Evolutionary conservation across 1,140 invertebrate genomes (phyloP).

Genomic region (Pinna nobilis): DNA sequence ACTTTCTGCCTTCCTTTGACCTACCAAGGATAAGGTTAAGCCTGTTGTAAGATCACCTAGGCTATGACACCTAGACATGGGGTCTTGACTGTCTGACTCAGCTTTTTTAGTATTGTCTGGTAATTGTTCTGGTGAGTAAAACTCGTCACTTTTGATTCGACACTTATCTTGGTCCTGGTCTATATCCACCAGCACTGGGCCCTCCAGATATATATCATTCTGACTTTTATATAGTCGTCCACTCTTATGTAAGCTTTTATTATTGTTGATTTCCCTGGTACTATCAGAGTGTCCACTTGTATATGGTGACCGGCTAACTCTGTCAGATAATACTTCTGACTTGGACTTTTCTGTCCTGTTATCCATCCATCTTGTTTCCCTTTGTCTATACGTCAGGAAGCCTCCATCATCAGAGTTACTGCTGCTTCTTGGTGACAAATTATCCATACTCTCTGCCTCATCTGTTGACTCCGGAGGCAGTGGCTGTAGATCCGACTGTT

Average conservation of each 20-base stretch:
- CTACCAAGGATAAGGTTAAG: conserved; percentile 38
- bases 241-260: conserved; percentile 17
- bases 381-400: neutral
- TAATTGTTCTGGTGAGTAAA: conserved; percentile 23
- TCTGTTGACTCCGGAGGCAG: conserved; percentile 8
- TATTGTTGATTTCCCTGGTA: conserved; percentile 27
- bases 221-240: conserved; percentile 38
- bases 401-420: neutral
- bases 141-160: conserved; percentile 42
- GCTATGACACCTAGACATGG: conserved; percentile 31
- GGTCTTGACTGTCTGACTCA: conserved; percentile 11
- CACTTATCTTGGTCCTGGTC: conserved; percentile 14
- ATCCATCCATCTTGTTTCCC: neutral
- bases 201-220: conserved; percentile 38
- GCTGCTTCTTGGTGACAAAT: neutral
- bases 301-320: too few species aligned
- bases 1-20: conserved; percentile 39
- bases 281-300: conserved; percentile 12
- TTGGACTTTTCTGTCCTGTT: neutral
- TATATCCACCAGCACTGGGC: conserved; percentile 7
- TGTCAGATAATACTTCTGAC: conserved; percentile 1
- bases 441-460: neutral
- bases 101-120: neutral
- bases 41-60: conserved; percentile 38
- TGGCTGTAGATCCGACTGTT: conserved; percentile 28